Percentiles rank a stretch among this genome's conserved stretches.
Evolutionary conservation across 2,888 invertebrate species (phyloP).

Genomic region (Drosophila maculinotata): DNA sequence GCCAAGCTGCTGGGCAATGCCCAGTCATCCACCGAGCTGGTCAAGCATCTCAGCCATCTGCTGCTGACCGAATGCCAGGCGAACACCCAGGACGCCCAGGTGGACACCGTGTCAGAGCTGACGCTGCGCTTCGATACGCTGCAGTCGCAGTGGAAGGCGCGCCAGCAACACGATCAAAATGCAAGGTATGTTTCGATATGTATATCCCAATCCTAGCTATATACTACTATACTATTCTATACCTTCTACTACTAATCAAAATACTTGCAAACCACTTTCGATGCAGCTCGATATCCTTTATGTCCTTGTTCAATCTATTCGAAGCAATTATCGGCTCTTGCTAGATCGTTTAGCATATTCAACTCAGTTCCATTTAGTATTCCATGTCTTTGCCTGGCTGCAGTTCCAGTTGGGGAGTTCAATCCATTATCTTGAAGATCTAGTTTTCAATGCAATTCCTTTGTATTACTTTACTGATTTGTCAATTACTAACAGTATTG

Average conservation of each 20-base stretch:
- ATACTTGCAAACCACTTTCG: constrained; percentile 44
- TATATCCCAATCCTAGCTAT: not conserved
- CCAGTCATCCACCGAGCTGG: constrained; percentile 92
- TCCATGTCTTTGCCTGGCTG: not conserved
- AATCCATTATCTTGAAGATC: not conserved
- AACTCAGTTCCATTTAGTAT: not conserved
- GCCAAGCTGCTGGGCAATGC: constrained; percentile 92
- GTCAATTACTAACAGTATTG: not conserved
- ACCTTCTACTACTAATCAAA: constrained; percentile 17
- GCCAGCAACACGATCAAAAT: constrained; percentile 91
- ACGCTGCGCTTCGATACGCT: constrained; percentile 89
- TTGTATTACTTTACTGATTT: not conserved
- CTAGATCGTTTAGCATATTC: constrained; percentile 7
- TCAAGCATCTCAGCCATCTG: constrained; percentile 91
- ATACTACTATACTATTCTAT: not conserved
- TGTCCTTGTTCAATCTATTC: constrained; percentile 13
- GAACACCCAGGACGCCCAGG: constrained; percentile 88
- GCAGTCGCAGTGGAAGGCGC: constrained; percentile 89
- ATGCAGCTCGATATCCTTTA: constrained; percentile 18
- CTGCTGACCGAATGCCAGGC: constrained; percentile 91
- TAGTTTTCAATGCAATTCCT: not conserved
- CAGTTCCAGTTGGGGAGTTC: not conserved
- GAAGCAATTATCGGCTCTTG: constrained; percentile 15
- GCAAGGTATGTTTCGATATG: constrained; percentile 87
- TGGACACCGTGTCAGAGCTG: constrained; percentile 88